phyloP scores from a whole-genome alignment of 92 coral and sea anemone genomes.

The Blastomussa wellsi region DNA sequence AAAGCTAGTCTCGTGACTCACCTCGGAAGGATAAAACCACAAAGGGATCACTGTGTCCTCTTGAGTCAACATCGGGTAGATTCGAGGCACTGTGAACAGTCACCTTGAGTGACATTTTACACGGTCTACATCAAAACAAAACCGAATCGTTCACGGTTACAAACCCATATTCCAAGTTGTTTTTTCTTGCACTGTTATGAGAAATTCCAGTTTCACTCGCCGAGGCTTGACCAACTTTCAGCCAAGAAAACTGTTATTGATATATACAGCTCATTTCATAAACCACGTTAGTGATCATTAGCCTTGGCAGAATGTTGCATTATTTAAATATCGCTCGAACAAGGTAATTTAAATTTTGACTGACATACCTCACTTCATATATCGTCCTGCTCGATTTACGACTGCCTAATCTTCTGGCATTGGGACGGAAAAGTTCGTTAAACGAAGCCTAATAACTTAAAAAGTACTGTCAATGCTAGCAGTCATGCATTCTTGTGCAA shows the following conservation, averaged over 20 bases:
- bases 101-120: conserved; percentile 47
- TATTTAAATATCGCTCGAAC: not conserved
- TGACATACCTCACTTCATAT: not conserved
- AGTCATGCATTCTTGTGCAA: not conserved
- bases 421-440: not conserved
- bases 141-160: not conserved
- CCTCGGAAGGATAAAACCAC: conserved; percentile 48
- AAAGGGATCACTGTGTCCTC: conserved; percentile 56
- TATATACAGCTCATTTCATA: not conserved
- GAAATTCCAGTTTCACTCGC: no score
- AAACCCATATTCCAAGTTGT: not conserved
- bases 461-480: not conserved
- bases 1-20: not conserved
- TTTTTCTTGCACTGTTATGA: no score
- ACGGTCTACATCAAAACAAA: not conserved
- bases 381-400: not conserved
- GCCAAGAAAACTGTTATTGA: not conserved
- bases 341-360: not conserved
- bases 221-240: not conserved
- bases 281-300: not conserved
- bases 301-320: not conserved
- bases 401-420: not conserved
- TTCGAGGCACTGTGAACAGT: conserved; percentile 43
- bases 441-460: not conserved
- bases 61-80: conserved; percentile 49